These are phyloP conservation scores for Ramphastos sulfuratus DNA, from an alignment of 2,113 vertebrate species.

Conservation along the genomic window DNA sequence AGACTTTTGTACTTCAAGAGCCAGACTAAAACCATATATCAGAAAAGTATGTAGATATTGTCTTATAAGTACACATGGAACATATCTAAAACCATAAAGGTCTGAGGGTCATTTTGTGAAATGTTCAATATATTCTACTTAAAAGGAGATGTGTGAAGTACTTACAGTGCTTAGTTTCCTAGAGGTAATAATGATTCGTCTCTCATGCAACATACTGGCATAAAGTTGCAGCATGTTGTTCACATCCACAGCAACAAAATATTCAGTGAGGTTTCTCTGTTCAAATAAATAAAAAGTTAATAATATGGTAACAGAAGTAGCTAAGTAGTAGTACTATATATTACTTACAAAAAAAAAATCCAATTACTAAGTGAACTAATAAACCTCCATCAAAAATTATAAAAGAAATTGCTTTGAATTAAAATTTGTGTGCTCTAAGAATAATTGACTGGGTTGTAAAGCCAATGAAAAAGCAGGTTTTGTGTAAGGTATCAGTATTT, in stretches of 20 bases:
- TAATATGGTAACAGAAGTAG: slow-evolving; percentile 1
- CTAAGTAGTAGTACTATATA: not conserved
- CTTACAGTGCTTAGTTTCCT: slow-evolving; percentile 99
- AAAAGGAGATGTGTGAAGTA: slow-evolving; percentile 74
- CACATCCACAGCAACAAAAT: slow-evolving; percentile 98
- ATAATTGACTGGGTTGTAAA: not conserved
- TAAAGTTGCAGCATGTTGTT: slow-evolving; percentile 97
- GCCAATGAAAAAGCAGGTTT: not conserved
- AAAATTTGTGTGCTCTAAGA: not conserved
- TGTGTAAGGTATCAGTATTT: not conserved
- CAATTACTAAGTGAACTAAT: not conserved
- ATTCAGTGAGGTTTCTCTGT: slow-evolving; percentile 98
- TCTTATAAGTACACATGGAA: slow-evolving; percentile 57
- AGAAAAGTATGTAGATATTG: slow-evolving; percentile 71
- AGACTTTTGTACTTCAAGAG: slow-evolving; percentile 78
- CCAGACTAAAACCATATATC: slow-evolving; percentile 70
- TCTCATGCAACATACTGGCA: slow-evolving; percentile 95
- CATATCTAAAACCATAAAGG: slow-evolving; percentile 61
- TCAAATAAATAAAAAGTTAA: slow-evolving; percentile 52
- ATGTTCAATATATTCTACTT: slow-evolving; percentile 47
- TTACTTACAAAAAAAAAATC: not conserved
- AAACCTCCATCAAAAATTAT: not conserved
- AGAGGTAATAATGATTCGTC: slow-evolving; percentile 94
- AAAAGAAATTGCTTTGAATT: not conserved
- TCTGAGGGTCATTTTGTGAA: slow-evolving; percentile 64